A percentile compares a stretch with the other conserved stretches of the same genome.
Evolutionary conservation across 2,888 invertebrate species (phyloP).

Genomic region (Drosophila anomalata): DNA sequence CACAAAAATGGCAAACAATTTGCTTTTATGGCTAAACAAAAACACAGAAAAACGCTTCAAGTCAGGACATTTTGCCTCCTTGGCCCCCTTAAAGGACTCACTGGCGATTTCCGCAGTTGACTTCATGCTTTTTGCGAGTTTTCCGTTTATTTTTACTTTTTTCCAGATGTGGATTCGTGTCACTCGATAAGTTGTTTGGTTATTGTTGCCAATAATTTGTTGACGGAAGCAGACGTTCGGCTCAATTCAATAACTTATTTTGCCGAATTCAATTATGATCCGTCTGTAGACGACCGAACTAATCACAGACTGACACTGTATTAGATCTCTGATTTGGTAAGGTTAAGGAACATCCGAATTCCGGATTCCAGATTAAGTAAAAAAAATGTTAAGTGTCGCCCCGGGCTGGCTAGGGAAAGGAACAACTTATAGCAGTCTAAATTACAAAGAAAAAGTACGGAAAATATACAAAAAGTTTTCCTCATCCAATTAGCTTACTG

Average conservation of each 20-base stretch:
- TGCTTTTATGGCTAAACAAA: constrained; percentile 67
- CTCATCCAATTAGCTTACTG: constrained; percentile 30
- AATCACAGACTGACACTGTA: constrained; percentile 50
- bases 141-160: constrained; percentile 29
- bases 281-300: constrained; percentile 13
- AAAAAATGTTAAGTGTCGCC: constrained; percentile 28
- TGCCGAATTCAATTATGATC: constrained; percentile 49
- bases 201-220: constrained; percentile 55
- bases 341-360: background rate
- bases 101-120: constrained; percentile 40
- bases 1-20: constrained; percentile 70
- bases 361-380: background rate
- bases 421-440: background rate
- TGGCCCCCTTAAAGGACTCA: background rate
- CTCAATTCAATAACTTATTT: constrained; percentile 64
- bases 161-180: constrained; percentile 34
- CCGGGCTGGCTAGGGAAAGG: constrained; percentile 6
- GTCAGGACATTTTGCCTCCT: constrained; percentile 8
- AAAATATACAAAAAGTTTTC: constrained; percentile 26
- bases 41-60: constrained; percentile 45
- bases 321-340: constrained; percentile 18
- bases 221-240: constrained; percentile 57
- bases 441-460: constrained; percentile 6
- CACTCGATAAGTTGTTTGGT: constrained; percentile 44
- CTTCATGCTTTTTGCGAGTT: background rate